Evolutionary conservation across 2,888 invertebrate genomes (phyloP).

Genomic region (Trachelus tabidus): DNA sequence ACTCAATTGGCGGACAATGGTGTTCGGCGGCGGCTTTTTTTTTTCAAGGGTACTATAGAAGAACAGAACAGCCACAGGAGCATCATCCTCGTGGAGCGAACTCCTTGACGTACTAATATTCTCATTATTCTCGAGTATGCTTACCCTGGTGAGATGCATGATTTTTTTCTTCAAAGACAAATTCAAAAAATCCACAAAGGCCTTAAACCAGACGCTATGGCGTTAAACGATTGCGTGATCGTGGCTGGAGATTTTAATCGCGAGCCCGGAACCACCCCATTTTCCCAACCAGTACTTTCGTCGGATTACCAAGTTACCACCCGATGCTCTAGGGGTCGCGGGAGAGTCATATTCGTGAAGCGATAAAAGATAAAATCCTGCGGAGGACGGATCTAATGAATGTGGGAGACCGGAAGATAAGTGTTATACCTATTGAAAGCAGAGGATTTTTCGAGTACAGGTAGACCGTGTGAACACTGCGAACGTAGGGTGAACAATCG

Average conservation of each 20-base stretch:
- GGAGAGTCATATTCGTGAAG: constrained; percentile 27
- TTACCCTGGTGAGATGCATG: not conserved
- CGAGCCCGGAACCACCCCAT: not conserved
- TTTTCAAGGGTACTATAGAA: not conserved
- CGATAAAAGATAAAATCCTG: constrained; percentile 36
- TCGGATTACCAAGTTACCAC: constrained; percentile 19
- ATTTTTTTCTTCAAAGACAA: not conserved
- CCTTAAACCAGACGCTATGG: not conserved
- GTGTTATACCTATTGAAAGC: constrained; percentile 9
- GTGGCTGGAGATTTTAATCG: constrained; percentile 8
- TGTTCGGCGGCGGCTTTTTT: not conserved
- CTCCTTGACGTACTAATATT: not conserved
- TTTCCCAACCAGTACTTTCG: constrained; percentile 9
- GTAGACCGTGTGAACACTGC: constrained; percentile 1
- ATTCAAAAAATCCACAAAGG: not conserved
- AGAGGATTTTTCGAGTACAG: constrained; percentile 4
- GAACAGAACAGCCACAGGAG: not conserved
- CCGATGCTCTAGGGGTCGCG: constrained; percentile 8
- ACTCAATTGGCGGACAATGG: constrained; percentile 62
- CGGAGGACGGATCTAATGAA: constrained; percentile 27
- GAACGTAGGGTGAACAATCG: not conserved
- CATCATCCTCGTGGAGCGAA: not conserved
- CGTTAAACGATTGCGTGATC: not conserved
- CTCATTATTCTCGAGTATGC: not conserved
- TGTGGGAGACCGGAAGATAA: constrained; percentile 39